Conservation (phyloP, 2,888 invertebrate genomes). For the Lithophane ornitopus region DNA sequence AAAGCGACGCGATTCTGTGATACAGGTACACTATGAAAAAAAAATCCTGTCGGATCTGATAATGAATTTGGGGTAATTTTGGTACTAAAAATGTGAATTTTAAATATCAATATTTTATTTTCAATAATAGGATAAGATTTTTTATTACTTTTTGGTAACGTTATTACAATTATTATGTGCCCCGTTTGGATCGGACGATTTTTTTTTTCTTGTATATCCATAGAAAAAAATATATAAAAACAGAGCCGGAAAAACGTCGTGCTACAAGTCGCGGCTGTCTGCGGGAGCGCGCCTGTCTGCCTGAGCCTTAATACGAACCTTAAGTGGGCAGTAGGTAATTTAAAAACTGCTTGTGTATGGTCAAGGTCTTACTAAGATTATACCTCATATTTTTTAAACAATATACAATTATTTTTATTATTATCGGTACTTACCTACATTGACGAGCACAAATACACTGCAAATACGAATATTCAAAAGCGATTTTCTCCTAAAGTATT, state of each 20-base stretch:
- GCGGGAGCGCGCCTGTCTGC: neutral
- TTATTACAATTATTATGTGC: no score
- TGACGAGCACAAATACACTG: neutral
- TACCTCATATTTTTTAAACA: neutral
- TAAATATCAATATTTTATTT: no score
- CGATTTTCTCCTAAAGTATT: neutral
- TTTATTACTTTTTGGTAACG: no score
- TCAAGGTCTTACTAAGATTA: neutral
- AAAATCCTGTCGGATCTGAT: no score
- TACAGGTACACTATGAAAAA: neutral
- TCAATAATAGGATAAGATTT: no score
- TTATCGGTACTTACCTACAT: neutral
- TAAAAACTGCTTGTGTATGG: neutral
- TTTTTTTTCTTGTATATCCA: neutral
- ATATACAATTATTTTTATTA: neutral
- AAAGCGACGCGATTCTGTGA: neutral
- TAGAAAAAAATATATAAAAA: neutral
- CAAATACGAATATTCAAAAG: neutral
- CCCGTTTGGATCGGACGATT: no score
- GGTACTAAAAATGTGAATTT: no score
- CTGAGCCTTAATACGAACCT: neutral
- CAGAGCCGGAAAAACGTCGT: neutral
- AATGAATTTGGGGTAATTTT: no score
- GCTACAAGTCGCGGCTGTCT: neutral
- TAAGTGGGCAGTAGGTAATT: conserved; percentile 3